A percentile compares a stretch with the other conserved stretches of the same genome.
phyloP scores from a whole-genome alignment of 2,888 invertebrate species.

The Scaptomyza cyrtandrae region DNA sequence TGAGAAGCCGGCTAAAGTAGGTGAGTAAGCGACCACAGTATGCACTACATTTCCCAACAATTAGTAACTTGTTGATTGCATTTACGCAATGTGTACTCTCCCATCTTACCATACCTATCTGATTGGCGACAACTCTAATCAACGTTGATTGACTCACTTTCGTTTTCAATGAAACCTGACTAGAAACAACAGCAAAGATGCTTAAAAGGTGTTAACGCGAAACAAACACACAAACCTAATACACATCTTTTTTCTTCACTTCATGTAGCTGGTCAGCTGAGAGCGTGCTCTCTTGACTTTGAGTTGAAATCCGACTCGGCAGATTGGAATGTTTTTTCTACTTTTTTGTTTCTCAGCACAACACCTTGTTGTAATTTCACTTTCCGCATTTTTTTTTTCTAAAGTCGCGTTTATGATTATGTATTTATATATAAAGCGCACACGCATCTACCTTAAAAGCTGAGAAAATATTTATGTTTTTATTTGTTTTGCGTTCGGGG shows the following conservation, averaged over 20 bases:
- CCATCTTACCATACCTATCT: conserved; percentile 16
- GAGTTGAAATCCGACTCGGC: conserved; percentile 27
- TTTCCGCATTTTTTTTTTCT: conserved; percentile 67
- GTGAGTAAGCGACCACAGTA: conserved; percentile 55
- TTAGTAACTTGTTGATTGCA: conserved; percentile 52
- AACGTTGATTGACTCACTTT: conserved; percentile 63
- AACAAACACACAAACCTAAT: conserved; percentile 26
- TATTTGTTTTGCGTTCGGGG: conserved; percentile 39
- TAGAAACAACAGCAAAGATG: conserved; percentile 31
- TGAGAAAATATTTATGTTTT: conserved; percentile 71
- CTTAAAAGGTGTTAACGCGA: conserved; percentile 59
- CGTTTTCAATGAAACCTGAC: conserved; percentile 74
- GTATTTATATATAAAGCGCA: conserved; percentile 23
- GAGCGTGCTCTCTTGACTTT: conserved; percentile 13
- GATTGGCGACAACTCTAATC: conserved; percentile 67
- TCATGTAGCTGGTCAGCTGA: conserved; percentile 2
- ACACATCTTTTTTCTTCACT: not conserved
- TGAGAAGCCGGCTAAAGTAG: conserved; percentile 64
- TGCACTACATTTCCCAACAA: conserved; percentile 41
- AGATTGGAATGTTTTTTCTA: conserved; percentile 9
- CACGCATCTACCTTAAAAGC: conserved; percentile 62
- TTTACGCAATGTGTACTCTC: conserved; percentile 25
- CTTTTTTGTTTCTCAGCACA: conserved; percentile 28
- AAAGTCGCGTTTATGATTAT: conserved; percentile 53
- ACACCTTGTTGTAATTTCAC: conserved; percentile 66